Conservation (phyloP, 2,797 vertebrate species). For the Sebastes taczanowskii region DNA sequence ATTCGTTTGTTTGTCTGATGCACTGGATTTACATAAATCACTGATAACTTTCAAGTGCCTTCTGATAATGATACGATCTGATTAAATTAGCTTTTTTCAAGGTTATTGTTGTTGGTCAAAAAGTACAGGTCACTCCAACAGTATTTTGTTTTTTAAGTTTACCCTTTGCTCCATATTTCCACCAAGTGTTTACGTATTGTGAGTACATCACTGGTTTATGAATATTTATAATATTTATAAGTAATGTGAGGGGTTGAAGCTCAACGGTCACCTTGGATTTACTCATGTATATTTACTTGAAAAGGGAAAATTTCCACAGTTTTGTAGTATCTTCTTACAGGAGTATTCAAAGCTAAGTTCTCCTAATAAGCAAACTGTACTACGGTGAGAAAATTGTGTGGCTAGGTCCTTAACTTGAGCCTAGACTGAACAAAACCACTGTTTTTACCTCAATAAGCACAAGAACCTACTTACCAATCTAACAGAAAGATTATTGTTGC, state of each 20-base stretch:
- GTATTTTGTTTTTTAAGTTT: not conserved
- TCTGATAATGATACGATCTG: slow-evolving; percentile 12
- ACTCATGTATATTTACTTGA: too few species aligned
- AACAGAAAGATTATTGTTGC: too few species aligned
- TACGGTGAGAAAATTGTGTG: too few species aligned
- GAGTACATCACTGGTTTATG: not conserved
- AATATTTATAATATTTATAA: not conserved
- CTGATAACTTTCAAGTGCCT: slow-evolving; percentile 52
- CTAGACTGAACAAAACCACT: too few species aligned
- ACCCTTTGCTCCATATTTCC: not conserved
- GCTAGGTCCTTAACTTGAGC: too few species aligned
- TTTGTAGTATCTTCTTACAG: too few species aligned
- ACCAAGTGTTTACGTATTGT: not conserved
- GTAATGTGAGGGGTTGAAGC: not conserved
- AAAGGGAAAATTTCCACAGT: too few species aligned
- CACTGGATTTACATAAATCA: not conserved
- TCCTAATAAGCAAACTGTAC: too few species aligned
- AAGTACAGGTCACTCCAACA: not conserved
- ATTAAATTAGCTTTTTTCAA: slow-evolving; percentile 10
- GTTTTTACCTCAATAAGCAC: too few species aligned
- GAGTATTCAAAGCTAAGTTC: too few species aligned
- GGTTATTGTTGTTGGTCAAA: not conserved
- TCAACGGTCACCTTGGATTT: too few species aligned
- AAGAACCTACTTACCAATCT: too few species aligned
- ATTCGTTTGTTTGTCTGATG: slow-evolving; percentile 3